A percentile compares a stretch with the other conserved stretches of the same genome.
These are phyloP conservation scores for Molothrus aeneus DNA, from an alignment of 2,797 vertebrate species.

Conservation along the genomic window DNA sequence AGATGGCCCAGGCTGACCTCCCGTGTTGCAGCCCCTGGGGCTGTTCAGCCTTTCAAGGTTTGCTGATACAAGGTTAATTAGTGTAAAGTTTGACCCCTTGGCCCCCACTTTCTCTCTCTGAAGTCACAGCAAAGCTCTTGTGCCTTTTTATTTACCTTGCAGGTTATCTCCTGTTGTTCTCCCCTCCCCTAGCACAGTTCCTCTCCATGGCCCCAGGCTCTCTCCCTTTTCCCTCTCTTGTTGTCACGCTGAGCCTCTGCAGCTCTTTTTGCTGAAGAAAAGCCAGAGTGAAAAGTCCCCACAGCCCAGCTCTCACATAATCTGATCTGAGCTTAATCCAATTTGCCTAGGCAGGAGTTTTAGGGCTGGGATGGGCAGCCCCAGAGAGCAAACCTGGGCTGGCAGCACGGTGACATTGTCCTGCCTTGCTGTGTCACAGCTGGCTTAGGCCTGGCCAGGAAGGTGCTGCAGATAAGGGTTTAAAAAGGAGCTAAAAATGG, in stretches of 20 bases:
- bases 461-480: not conserved
- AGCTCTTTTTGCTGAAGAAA: not conserved
- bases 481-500: not conserved
- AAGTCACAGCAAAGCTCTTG: not conserved
- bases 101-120: not conserved
- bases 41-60: not conserved
- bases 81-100: not conserved
- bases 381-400: not conserved
- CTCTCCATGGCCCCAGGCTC: not conserved
- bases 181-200: not conserved
- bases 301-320: not conserved
- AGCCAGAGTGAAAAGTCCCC: not conserved
- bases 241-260: not conserved
- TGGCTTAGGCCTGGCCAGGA: not conserved
- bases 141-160: constrained; percentile 36
- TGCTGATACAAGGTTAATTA: constrained; percentile 8
- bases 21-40: not conserved
- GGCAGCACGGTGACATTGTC: not conserved
- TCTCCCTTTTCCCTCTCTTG: not conserved
- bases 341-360: constrained; percentile 9
- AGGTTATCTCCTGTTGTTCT: constrained; percentile 2
- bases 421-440: not conserved
- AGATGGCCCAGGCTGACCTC: not conserved
- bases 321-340: constrained; percentile 15
- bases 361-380: not conserved